phyloP scores from a whole-genome alignment of 2,113 vertebrate genomes.

The Paraplagusia blochii region DNA sequence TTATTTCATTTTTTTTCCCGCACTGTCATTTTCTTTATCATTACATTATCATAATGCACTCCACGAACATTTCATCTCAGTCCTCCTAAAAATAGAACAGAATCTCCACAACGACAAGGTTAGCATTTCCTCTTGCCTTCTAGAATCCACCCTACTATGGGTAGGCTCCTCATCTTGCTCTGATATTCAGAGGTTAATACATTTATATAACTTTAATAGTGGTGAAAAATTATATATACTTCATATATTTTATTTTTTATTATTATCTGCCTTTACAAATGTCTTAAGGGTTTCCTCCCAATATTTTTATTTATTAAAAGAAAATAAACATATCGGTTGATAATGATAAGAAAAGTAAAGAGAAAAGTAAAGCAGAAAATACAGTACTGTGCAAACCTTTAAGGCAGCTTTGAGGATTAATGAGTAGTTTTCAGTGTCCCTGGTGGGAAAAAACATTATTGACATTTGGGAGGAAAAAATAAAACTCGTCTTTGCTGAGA shows the following conservation, averaged over 20 bases:
- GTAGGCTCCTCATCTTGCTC: conserved; percentile 34
- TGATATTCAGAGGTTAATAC: conserved; percentile 15
- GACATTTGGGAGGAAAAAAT: too few species aligned
- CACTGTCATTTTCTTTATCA: conserved; percentile 3
- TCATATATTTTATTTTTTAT: background rate
- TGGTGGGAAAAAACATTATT: too few species aligned
- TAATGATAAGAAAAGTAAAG: conserved; percentile 19
- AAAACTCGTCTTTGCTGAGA: too few species aligned
- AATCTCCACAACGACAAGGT: conserved; percentile 74
- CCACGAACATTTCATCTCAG: conserved; percentile 10
- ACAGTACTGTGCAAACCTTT: background rate
- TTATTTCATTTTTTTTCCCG: conserved; percentile 4
- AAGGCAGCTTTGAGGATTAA: too few species aligned
- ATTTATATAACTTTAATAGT: conserved; percentile 6
- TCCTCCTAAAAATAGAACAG: background rate
- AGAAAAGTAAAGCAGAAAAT: conserved; percentile 12
- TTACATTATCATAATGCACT: background rate
- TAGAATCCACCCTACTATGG: conserved; percentile 12
- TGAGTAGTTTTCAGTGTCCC: too few species aligned
- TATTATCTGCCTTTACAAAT: conserved; percentile 24
- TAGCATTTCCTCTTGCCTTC: conserved; percentile 79
- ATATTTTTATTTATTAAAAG: background rate
- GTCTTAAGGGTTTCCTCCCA: conserved; percentile 29
- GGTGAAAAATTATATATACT: background rate
- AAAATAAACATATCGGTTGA: background rate